Evolutionary conservation across 1,140 invertebrate genomes (phyloP), one percentile per base, ranked within the genome.

Genomic region (Sycophila sp.): DNA sequence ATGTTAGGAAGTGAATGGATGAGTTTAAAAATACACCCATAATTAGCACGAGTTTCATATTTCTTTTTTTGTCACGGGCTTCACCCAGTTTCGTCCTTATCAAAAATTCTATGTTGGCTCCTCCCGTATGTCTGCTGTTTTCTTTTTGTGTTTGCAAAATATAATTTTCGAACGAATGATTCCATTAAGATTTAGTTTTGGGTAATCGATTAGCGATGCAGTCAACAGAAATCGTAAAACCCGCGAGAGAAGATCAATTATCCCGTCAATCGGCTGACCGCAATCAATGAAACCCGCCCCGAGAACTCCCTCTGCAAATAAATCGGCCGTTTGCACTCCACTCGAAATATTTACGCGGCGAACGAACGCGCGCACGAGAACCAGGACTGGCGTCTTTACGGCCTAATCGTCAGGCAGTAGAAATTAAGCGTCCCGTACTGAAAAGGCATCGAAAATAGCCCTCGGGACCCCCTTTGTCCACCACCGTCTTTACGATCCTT

Each of bases 361-460:
- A 42, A 22, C 22, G 6, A 45, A 10, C 36, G 36, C 38, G 24
- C 10, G 13, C n/a, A 10, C 26, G 17, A 47, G 24, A 22, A 47
- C 19, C 24, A 47, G 8, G 24, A 47, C 42, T 22, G 42, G 42
- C 42, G 17, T 47, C 42, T 65, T 40, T n/a, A 30, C 62, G 28
- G 26, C 28, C 36, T 66, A 66, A 66, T 66, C 51, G 49, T 34
- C 64, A 45, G 38, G 24, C 64, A 55, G 51, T 66, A 32, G 24
- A 56, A 56, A 66, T 45, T 30, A 55, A 56, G 15, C 51, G 64
- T 56, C 64, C 47, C 64, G 10, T 10, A n/a, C 42, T 56, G 51
- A 30, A 66, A 55, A 34, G 36, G 34, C 3, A 34, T 55, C 49
- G 26, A 55, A 65, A 65, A 65, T 65, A 65, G 49, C 63, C n/a